These are phyloP conservation scores for Avahi laniger DNA, from an alignment of 2,797 vertebrate species.

Conservation along the genomic window DNA sequence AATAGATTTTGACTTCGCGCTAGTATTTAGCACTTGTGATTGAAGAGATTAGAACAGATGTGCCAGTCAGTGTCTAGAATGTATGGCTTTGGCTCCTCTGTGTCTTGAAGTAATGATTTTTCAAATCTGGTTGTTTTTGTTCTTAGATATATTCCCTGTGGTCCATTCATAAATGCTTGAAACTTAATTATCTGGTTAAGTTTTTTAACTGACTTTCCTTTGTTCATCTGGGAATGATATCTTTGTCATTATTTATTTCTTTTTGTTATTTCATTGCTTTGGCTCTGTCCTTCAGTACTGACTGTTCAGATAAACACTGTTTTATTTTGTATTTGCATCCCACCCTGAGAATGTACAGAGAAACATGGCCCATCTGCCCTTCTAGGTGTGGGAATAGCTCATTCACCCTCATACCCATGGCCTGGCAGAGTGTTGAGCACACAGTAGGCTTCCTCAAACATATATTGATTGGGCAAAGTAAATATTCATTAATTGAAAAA, in stretches of 20 bases:
- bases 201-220: not conserved
- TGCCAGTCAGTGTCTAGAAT: constrained; percentile 58
- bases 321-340: constrained; percentile 29
- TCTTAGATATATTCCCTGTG: not conserved
- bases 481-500: not conserved
- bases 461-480: not conserved
- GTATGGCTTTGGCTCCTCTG: not conserved
- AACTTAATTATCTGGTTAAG: not conserved
- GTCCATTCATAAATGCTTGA: constrained; percentile 38
- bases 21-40: constrained; percentile 39
- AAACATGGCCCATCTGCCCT: not conserved
- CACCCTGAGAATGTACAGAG: not conserved
- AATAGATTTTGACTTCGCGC: constrained; percentile 49
- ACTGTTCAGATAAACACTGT: constrained; percentile 9
- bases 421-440: not conserved
- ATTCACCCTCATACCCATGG: not conserved
- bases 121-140: not conserved
- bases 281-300: not conserved
- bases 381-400: not conserved
- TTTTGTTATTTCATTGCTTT: not conserved
- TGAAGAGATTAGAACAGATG: constrained; percentile 46
- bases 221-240: constrained; percentile 1
- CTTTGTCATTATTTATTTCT: constrained; percentile 18
- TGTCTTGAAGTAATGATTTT: constrained; percentile 12
- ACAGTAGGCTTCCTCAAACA: not conserved